Conservation (phyloP, 2,113 vertebrate genomes). For the Embiotoca jacksoni region DNA sequence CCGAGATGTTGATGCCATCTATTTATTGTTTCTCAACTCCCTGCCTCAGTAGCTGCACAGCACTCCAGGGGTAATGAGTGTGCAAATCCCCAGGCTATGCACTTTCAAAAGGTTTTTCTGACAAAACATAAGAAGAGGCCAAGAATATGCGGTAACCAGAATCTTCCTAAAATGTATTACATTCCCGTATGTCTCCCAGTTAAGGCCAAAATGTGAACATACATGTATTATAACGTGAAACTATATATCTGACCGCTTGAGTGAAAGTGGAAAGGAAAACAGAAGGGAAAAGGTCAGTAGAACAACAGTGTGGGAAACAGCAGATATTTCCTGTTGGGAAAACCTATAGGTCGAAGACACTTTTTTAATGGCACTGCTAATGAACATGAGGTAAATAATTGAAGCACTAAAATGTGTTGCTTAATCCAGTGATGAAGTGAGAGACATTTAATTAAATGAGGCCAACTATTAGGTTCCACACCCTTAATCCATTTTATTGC, state of each 20-base stretch:
- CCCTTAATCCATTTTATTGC: slow-evolving; percentile 13
- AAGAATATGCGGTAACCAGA: slow-evolving; percentile 47
- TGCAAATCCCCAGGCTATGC: slow-evolving; percentile 48
- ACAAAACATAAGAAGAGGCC: slow-evolving; percentile 50
- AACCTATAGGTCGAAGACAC: neutral
- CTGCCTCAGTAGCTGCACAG: slow-evolving; percentile 13
- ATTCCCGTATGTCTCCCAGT: slow-evolving; percentile 24
- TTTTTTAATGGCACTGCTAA: neutral
- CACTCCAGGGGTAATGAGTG: slow-evolving; percentile 13
- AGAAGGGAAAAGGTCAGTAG: neutral
- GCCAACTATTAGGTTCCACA: slow-evolving; percentile 12
- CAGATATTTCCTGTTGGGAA: neutral
- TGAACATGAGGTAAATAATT: neutral
- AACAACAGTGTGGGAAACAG: neutral
- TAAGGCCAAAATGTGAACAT: neutral
- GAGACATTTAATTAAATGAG: slow-evolving; percentile 11
- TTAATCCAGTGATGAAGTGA: neutral
- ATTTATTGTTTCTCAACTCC: slow-evolving; percentile 53
- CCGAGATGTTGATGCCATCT: slow-evolving; percentile 36
- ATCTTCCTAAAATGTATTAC: slow-evolving; percentile 22
- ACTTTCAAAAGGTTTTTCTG: slow-evolving; percentile 53
- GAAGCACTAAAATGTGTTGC: neutral
- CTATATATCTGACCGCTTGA: slow-evolving; percentile 1
- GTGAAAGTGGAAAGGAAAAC: neutral
- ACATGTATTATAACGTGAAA: neutral